Conservation (phyloP, 64 coral and sea anemone genomes). For the Montipora capricornis region DNA sequence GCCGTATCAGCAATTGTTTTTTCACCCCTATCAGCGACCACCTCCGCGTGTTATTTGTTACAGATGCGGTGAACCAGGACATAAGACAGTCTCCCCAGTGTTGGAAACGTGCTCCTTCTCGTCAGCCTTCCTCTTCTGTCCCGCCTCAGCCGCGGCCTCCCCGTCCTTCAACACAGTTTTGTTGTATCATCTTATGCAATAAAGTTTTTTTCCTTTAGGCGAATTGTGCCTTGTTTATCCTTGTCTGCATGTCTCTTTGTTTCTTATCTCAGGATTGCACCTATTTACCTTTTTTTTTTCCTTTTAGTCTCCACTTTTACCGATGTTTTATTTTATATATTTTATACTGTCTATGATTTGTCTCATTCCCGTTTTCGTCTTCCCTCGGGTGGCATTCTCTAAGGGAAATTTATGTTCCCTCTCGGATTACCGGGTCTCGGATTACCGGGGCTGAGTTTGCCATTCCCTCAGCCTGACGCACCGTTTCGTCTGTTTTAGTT, state of each 20-base stretch:
- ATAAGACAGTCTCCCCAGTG: constrained; percentile 25
- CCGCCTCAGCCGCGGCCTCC: neutral
- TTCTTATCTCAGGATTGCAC: neutral
- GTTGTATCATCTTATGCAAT: constrained; percentile 19
- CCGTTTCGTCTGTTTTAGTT: too few species aligned
- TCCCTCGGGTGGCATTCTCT: too few species aligned
- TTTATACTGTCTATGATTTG: too few species aligned
- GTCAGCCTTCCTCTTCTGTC: neutral
- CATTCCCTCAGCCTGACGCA: too few species aligned
- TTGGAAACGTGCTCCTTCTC: constrained; percentile 24
- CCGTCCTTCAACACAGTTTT: constrained; percentile 16
- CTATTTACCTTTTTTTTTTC: neutral
- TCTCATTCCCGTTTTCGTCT: too few species aligned
- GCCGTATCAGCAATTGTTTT: neutral
- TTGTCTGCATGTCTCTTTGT: neutral
- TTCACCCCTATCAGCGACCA: constrained; percentile 23
- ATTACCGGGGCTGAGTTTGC: too few species aligned
- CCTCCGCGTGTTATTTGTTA: constrained; percentile 18
- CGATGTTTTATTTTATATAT: too few species aligned
- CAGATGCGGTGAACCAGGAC: constrained; percentile 11
- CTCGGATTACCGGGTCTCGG: too few species aligned
- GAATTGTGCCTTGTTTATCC: neutral
- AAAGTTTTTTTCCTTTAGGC: constrained; percentile 12
- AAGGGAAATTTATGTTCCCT: too few species aligned
- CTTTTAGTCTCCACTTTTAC: neutral